phyloP scores from a whole-genome alignment of 2,888 invertebrate species.

The Chaitophorus viminalis region DNA sequence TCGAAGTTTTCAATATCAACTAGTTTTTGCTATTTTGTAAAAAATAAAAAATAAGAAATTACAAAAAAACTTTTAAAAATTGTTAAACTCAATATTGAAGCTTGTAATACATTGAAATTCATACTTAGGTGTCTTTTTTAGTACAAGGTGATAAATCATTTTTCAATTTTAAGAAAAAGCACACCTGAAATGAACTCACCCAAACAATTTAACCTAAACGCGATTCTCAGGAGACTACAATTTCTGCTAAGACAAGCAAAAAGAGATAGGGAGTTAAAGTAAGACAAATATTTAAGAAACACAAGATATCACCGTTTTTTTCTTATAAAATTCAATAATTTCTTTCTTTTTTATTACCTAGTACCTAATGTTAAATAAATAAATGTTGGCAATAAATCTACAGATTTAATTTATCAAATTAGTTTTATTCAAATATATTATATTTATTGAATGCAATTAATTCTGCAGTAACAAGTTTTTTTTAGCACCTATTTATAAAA shows the following conservation, averaged over 20 bases:
- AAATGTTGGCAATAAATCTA: neutral
- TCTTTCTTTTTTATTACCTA: neutral
- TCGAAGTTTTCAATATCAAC: neutral
- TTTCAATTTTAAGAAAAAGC: neutral
- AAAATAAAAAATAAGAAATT: neutral
- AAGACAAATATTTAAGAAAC: neutral
- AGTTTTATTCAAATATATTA: no score
- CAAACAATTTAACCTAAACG: neutral
- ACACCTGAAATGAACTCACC: neutral
- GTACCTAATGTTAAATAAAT: neutral
- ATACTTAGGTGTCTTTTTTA: neutral
- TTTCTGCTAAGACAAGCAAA: neutral
- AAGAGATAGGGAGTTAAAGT: neutral
- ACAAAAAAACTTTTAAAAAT: neutral
- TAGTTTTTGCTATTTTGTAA: neutral
- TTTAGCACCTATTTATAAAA: no score
- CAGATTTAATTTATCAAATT: no score
- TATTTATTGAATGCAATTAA: no score
- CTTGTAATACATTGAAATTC: neutral
- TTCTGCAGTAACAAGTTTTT: no score
- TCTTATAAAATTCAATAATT: neutral
- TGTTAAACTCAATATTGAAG: neutral
- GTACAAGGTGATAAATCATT: neutral
- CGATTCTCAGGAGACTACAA: neutral
- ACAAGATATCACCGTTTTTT: neutral